phyloP scores from a whole-genome alignment of 2,113 vertebrate species.

The Xenus cinereus region DNA sequence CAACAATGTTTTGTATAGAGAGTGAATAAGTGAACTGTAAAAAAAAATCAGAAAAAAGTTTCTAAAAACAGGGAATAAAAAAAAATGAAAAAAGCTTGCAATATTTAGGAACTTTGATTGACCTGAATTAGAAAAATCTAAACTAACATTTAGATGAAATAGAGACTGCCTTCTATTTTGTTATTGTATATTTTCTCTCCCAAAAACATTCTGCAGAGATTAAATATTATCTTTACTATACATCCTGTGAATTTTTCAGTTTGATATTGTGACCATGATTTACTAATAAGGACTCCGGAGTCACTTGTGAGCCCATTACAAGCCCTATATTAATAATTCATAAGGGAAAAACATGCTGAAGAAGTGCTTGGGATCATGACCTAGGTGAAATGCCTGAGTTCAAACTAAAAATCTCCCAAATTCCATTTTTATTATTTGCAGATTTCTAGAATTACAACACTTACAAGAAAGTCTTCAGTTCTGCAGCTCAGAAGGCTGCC shows the following conservation, averaged over 20 bases:
- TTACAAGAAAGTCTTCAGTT: slow-evolving; percentile 32
- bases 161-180: neutral
- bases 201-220: neutral
- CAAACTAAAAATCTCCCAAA: slow-evolving; percentile 40
- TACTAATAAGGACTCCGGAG: slow-evolving; percentile 59
- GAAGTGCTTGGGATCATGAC: slow-evolving; percentile 65
- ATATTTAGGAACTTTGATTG: neutral
- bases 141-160: neutral
- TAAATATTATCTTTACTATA: slow-evolving; percentile 6
- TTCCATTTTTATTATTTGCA: slow-evolving; percentile 61
- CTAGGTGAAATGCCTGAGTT: slow-evolving; percentile 41
- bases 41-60: neutral
- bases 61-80: neutral
- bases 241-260: neutral
- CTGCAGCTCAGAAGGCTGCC: neutral
- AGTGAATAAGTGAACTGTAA: neutral
- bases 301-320: slow-evolving; percentile 42
- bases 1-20: neutral
- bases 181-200: neutral
- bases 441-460: slow-evolving; percentile 46
- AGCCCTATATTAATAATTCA: slow-evolving; percentile 73
- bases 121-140: neutral
- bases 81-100: neutral
- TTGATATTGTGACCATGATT: slow-evolving; percentile 48
- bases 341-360: slow-evolving; percentile 46